These are phyloP conservation scores for Prorops nasuta DNA, from an alignment of 1,140 invertebrate genomes.

Conservation along the genomic window DNA sequence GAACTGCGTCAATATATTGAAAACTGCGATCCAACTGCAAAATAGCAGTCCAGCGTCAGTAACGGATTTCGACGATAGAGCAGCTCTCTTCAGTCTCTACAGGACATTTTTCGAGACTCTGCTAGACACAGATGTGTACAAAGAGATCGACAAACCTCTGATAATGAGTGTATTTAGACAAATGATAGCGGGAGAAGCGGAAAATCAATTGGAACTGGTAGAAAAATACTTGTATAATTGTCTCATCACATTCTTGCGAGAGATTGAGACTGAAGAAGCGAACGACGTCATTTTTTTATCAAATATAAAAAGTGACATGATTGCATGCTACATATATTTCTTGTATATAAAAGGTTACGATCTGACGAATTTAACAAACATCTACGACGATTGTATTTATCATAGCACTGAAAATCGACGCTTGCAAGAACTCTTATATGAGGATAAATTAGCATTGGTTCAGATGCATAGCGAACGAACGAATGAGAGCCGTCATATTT, in stretches of 20 bases:
- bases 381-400: slow-evolving; percentile 34
- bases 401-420: slow-evolving; percentile 28
- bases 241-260: slow-evolving; percentile 30
- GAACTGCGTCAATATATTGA: slow-evolving; percentile 52
- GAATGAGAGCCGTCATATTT: slow-evolving; percentile 8
- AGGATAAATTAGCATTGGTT: slow-evolving; percentile 47
- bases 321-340: slow-evolving; percentile 60
- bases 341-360: slow-evolving; percentile 44
- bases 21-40: slow-evolving; percentile 51
- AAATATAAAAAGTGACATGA: slow-evolving; percentile 56
- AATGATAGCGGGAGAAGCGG: slow-evolving; percentile 22
- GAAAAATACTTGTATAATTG: slow-evolving; percentile 31
- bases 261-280: slow-evolving; percentile 8
- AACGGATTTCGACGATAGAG: slow-evolving; percentile 33
- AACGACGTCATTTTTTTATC: slow-evolving; percentile 53
- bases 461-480: slow-evolving; percentile 45
- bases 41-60: slow-evolving; percentile 24
- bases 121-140: slow-evolving; percentile 33
- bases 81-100: slow-evolving; percentile 49
- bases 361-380: slow-evolving; percentile 25
- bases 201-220: slow-evolving; percentile 21
- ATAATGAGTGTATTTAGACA: slow-evolving; percentile 30
- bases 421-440: slow-evolving; percentile 45
- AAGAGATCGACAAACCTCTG: slow-evolving; percentile 20
- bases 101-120: slow-evolving; percentile 52